Conservation (phyloP, 2,888 invertebrate genomes). For the Heliconius sara region DNA sequence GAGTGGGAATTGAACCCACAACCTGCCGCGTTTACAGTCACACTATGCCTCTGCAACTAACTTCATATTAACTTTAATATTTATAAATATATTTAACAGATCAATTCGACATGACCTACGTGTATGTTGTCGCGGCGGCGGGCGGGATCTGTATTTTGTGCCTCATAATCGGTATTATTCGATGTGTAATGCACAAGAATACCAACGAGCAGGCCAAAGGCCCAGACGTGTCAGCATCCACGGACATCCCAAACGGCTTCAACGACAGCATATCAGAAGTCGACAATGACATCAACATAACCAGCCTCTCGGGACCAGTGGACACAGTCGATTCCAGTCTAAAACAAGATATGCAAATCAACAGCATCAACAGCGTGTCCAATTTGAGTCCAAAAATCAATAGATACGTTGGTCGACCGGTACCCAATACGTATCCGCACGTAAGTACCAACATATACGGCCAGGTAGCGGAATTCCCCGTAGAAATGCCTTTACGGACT, state of each 20-base stretch:
- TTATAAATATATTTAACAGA: slow-evolving; percentile 76
- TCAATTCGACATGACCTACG: slow-evolving; percentile 90
- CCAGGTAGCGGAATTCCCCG: slow-evolving; percentile 79
- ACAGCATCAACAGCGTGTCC: slow-evolving; percentile 62
- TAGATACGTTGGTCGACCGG: slow-evolving; percentile 78
- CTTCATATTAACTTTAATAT: neutral
- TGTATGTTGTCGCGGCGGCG: slow-evolving; percentile 91
- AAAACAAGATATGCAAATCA: slow-evolving; percentile 78
- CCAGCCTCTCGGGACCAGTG: slow-evolving; percentile 86
- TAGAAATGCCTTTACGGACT: slow-evolving; percentile 81
- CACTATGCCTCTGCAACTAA: neutral
- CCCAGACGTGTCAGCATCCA: slow-evolving; percentile 88
- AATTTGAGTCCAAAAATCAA: slow-evolving; percentile 77
- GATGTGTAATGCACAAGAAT: slow-evolving; percentile 88
- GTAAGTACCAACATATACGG: slow-evolving; percentile 82
- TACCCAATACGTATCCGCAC: slow-evolving; percentile 80
- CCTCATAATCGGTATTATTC: slow-evolving; percentile 87
- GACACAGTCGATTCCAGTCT: slow-evolving; percentile 78
- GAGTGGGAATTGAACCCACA: too few relatives aligned
- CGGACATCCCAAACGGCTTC: slow-evolving; percentile 91
- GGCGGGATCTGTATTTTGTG: slow-evolving; percentile 89
- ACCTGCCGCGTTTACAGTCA: neutral
- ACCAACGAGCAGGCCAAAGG: slow-evolving; percentile 87
- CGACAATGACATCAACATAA: slow-evolving; percentile 90
- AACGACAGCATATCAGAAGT: slow-evolving; percentile 94